phyloP scores from a whole-genome alignment of 92 coral and sea anemone species.

The Zoanthus solanderi region DNA sequence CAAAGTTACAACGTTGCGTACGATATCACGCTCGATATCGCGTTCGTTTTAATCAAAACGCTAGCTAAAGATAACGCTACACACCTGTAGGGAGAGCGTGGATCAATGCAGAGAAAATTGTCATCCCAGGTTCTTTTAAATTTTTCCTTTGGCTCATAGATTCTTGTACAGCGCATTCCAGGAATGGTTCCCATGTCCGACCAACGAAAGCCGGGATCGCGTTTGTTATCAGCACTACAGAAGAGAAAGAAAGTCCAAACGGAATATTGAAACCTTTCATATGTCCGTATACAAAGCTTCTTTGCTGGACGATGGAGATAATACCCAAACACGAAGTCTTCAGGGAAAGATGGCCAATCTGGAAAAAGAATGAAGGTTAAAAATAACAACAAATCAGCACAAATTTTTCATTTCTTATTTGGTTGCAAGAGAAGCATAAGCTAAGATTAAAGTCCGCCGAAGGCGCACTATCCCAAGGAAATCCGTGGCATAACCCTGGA shows the following conservation, averaged over 20 bases:
- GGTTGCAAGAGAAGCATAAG: too few relatives aligned
- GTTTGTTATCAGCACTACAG: slow-evolving; percentile 85
- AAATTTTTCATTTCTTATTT: too few relatives aligned
- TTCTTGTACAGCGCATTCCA: slow-evolving; percentile 75
- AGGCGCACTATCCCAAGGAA: too few relatives aligned
- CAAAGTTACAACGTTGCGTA: too few relatives aligned
- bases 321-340: slow-evolving; percentile 78
- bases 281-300: slow-evolving; percentile 76
- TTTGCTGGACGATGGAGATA: slow-evolving; percentile 62
- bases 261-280: slow-evolving; percentile 75
- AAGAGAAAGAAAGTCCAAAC: slow-evolving; percentile 75
- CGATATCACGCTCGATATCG: too few relatives aligned
- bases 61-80: neutral
- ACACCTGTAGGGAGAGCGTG: slow-evolving; percentile 84
- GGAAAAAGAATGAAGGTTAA: neutral
- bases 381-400: neutral
- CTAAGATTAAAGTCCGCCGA: too few relatives aligned
- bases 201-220: slow-evolving; percentile 83
- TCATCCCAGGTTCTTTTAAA: slow-evolving; percentile 74
- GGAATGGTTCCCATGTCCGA: slow-evolving; percentile 68
- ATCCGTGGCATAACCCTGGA: too few relatives aligned
- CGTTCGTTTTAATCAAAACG: neutral
- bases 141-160: slow-evolving; percentile 74
- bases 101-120: slow-evolving; percentile 83
- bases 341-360: slow-evolving; percentile 95